A percentile compares a stretch with the other conserved stretches of the same genome.
Conservation (phyloP, 2,888 invertebrate species). For the Drosophila mayaguana region DNA sequence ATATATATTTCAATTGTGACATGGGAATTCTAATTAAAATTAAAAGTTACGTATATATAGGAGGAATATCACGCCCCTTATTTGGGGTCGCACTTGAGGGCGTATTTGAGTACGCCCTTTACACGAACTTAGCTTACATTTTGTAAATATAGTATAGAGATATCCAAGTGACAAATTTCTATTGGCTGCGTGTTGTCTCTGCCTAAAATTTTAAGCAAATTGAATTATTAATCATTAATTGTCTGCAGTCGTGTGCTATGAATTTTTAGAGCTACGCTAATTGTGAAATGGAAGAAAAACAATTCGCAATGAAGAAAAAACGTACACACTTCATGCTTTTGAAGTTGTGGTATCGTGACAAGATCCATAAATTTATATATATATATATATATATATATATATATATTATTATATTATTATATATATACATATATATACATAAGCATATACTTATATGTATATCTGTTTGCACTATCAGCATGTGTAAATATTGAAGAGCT, state of each 20-base stretch:
- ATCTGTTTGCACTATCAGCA: constrained; percentile 29
- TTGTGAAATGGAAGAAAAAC: constrained; percentile 9
- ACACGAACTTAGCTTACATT: neutral
- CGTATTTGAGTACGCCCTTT: neutral
- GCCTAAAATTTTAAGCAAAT: constrained; percentile 4
- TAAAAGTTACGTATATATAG: neutral
- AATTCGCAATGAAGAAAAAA: neutral
- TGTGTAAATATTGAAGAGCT: constrained; percentile 29
- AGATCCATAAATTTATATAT: constrained; percentile 27
- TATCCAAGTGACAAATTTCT: neutral
- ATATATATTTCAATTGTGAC: neutral
- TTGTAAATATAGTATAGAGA: neutral
- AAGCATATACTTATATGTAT: neutral
- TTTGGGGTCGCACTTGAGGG: neutral
- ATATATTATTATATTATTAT: neutral
- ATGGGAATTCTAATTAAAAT: neutral
- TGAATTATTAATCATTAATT: constrained; percentile 29
- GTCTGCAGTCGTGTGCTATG: constrained; percentile 3
- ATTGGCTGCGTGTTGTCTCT: constrained; percentile 2
- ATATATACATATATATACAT: neutral
- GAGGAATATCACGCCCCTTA: neutral
- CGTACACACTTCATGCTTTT: constrained; percentile 8
- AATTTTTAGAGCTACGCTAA: constrained; percentile 12
- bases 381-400: neutral
- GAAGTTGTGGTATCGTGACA: constrained; percentile 35